phyloP scores from a whole-genome alignment of 2,888 invertebrate species.

The Clistopyga incitator region DNA sequence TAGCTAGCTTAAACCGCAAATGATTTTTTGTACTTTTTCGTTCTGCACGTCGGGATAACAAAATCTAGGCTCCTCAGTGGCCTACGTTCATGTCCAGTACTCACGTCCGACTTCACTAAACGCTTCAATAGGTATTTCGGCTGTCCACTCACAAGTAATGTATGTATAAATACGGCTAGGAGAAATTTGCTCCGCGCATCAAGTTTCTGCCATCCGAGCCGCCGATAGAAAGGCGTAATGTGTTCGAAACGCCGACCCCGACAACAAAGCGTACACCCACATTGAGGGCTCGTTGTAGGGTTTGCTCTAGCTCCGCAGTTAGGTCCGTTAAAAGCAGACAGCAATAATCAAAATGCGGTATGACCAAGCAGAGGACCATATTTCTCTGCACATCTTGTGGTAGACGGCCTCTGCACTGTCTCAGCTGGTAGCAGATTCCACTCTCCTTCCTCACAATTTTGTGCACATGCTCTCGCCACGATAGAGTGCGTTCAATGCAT shows the following conservation, averaged over 20 bases:
- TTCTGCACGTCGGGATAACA: background rate
- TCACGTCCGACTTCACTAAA: background rate
- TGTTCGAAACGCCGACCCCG: too few species aligned
- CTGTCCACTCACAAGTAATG: too few species aligned
- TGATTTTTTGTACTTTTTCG: background rate
- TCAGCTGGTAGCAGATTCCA: too few species aligned
- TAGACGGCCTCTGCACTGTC: background rate
- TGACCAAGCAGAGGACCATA: too few species aligned
- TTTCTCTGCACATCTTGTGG: background rate
- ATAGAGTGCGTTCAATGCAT: background rate
- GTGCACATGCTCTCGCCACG: background rate
- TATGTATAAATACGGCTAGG: background rate
- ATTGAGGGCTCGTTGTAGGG: background rate
- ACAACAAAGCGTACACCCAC: too few species aligned
- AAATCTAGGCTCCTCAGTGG: background rate
- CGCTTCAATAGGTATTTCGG: too few species aligned
- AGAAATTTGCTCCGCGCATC: background rate
- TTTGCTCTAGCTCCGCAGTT: background rate
- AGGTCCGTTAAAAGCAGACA: too few species aligned
- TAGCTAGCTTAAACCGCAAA: background rate
- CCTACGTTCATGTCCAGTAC: background rate
- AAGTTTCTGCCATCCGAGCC: background rate
- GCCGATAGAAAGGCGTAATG: too few species aligned
- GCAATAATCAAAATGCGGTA: too few species aligned
- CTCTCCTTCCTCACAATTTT: too few species aligned